Base-by-base conservation (phyloP, 2,113 vertebrate species). In the Pelodiscus sinensis region DNA sequence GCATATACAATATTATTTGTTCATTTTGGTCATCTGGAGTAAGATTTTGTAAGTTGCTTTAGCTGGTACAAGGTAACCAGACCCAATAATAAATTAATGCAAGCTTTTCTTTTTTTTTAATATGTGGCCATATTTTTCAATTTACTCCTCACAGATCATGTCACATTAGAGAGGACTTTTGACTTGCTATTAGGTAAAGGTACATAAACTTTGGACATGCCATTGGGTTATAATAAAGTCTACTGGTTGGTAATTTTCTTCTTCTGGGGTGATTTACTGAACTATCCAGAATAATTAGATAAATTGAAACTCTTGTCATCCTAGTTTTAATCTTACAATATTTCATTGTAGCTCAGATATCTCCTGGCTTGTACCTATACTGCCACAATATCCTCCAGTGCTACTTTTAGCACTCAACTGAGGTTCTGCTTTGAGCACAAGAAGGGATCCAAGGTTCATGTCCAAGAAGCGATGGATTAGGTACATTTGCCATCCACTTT, bases 111-210 rank as follows among this genome's bases (percentile, higher is more conserved):
- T 82, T 84, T 84, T n/a, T 62, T 86, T 38, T 82, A 50, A 54
- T 18, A 79, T 94, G 73, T 38, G 54, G 54, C 82, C 90, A 77
- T 50, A 16, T 93, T 96, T 93, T 94, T 93, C 93, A 85, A 93
- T 88, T 96, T 95, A 92, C 6, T 77, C 55, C 31, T 77, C 21
- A 55, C 25, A 2, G 54, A 86, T 89, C 92, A 88, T 83, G 86
- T 83, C 24, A 3, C 57, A 21, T 88, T 93, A 44, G 16, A 90
- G 9, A 25, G 79, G 83, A 56, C 54, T 35, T 60, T 13, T 35
- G 87, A 25, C 2, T 31, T 21, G 52, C 19, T 44, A 71, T 89
- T 11, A 77, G 87, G 62, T 88, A 50, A 71, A 84, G 86, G 79
- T 62, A 89, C 71, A 4, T 1, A 11, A 79, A 62, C 35, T 54